Base-by-base conservation (phyloP, 2,888 invertebrate genomes). In the Scelioninae gen. 1 region DNA sequence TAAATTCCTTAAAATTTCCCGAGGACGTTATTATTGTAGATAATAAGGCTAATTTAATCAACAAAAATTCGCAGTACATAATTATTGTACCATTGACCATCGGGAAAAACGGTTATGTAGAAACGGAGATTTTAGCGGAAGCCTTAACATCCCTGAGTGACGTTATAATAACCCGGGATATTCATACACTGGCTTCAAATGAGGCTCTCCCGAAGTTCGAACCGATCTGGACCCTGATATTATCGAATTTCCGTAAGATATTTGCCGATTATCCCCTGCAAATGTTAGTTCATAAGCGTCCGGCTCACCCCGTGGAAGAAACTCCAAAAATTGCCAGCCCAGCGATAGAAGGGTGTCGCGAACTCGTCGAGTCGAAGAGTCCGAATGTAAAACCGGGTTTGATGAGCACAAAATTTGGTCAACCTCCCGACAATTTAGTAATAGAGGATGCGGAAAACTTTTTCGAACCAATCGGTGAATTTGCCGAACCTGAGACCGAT, bases 121-220 rank as follows among this genome's bases (percentile, higher is more conserved):
- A 5, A n/a, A 43, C 10, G 11, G 43, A 43, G n/a, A 43, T n/a
- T 5, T 43, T 43, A n/a, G 5, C 5, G n/a, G 43, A n/a, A 9
- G 43, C 43, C 43, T 5, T 43, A 5, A 43, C 43, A n/a, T 43
- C 43, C 5, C n/a, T 43, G 43, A 43, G 43, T 43, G 43, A 43
- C n/a, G 43, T 43, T n/a, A n/a, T 43, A n/a, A 43, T 43, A n/a
- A 43, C n/a, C n/a, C 43, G 43, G 5, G 43, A 43, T n/a, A 43
- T 43, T 43, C 43, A 43, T n/a, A 43, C 11, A 6, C 43, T 43
- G 11, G 10, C 43, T 5, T n/a, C n/a, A n/a, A n/a, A 10, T n/a
- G n/a, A n/a, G n/a, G 11, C n/a, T 10, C 11, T n/a, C 10, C n/a
- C 1, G n/a, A n/a, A 43, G n/a, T n/a, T n/a, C n/a, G n/a, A n/a